Percentiles rank a stretch among this genome's conserved stretches.
Conservation (phyloP, 2,888 invertebrate species). For the Leptothorax acervorum region DNA sequence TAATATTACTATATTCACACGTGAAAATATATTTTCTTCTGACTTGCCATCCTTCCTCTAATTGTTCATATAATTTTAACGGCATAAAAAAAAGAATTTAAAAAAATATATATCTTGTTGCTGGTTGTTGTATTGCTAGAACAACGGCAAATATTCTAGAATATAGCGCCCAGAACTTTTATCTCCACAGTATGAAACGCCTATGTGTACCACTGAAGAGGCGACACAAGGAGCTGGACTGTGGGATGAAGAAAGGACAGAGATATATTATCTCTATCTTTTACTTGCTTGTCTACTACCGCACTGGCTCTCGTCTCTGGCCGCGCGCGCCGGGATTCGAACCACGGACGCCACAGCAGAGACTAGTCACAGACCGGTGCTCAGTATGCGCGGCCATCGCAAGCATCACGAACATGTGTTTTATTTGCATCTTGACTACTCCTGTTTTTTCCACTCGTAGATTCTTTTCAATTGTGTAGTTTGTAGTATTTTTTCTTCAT, state of each 20-base stretch:
- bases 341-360: slow-evolving; percentile 26
- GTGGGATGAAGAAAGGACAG: slow-evolving; percentile 66
- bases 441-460: neutral
- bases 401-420: accelerated
- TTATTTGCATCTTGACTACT: neutral
- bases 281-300: neutral
- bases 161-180: slow-evolving; percentile 74
- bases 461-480: neutral
- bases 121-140: slow-evolving; percentile 67
- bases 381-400: slow-evolving; percentile 46
- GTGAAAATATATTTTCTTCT: neutral
- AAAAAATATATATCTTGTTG: slow-evolving; percentile 48
- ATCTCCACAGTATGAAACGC: slow-evolving; percentile 76
- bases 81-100: neutral
- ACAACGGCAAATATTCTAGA: slow-evolving; percentile 54
- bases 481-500: neutral
- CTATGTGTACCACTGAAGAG: slow-evolving; percentile 62
- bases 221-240: slow-evolving; percentile 73
- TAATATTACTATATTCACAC: too few species aligned
- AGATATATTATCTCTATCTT: neutral
- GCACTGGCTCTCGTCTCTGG: neutral
- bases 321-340: slow-evolving; percentile 50
- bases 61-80: neutral
- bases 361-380: neutral
- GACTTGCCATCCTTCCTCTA: neutral